Evolutionary conservation across 2,888 invertebrate species (phyloP).

Genomic region (Zonitis immaculata): DNA sequence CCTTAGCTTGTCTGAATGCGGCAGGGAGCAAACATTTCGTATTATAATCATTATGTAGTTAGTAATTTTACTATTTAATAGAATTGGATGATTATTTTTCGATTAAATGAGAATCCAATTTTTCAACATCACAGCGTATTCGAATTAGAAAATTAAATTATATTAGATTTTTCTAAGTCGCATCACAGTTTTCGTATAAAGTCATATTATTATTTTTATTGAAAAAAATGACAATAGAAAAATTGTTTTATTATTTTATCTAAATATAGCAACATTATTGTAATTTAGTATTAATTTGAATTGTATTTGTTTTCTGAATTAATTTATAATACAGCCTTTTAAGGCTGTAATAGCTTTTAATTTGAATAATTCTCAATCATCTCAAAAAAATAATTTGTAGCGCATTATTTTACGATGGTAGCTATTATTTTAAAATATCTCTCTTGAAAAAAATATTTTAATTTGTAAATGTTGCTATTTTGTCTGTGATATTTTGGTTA

Average conservation of each 20-base stretch:
- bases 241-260: constrained; percentile 5
- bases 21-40: constrained; percentile 20
- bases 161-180: neutral
- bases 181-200: neutral
- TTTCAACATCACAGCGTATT: constrained; percentile 1
- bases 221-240: constrained; percentile 19
- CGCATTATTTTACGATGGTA: constrained; percentile 13
- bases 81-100: neutral
- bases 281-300: constrained; percentile 10
- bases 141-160: neutral
- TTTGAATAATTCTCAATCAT: too few relatives aligned
- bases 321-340: too few relatives aligned
- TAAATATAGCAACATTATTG: constrained; percentile 19
- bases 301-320: constrained; percentile 11
- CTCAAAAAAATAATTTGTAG: too few relatives aligned
- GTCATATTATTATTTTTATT: constrained; percentile 5
- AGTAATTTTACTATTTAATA: neutral
- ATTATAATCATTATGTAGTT: neutral
- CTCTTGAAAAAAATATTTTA: constrained; percentile 5
- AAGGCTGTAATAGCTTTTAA: too few relatives aligned
- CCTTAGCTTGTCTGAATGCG: constrained; percentile 27
- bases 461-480: constrained; percentile 27
- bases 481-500: constrained; percentile 30
- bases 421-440: constrained; percentile 18
- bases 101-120: constrained; percentile 5